Evolutionary conservation across 2,113 vertebrate species (phyloP).

Genomic region (Cyanoramphus novaezelandiae): DNA sequence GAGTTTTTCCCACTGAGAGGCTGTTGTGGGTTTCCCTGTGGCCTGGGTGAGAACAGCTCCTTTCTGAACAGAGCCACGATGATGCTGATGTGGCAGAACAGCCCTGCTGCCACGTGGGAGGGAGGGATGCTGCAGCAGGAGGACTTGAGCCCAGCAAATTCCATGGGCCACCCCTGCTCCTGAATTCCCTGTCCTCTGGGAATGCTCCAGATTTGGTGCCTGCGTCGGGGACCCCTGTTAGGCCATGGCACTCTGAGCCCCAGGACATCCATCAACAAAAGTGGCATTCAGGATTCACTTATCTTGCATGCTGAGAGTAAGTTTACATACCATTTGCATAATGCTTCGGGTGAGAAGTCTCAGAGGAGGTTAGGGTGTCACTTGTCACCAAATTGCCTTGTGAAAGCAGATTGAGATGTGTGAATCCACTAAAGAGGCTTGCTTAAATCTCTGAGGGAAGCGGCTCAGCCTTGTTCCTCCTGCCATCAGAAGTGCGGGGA

Average conservation of each 20-base stretch:
- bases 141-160: background rate
- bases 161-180: background rate
- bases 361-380: background rate
- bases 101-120: background rate
- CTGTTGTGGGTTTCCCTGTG: background rate
- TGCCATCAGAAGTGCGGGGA: background rate
- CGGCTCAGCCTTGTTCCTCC: background rate
- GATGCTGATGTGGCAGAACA: background rate
- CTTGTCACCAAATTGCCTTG: background rate
- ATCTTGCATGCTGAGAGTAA: background rate
- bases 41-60: background rate
- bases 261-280: background rate
- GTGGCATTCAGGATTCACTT: background rate
- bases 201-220: background rate
- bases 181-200: background rate
- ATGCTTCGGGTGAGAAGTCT: background rate
- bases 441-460: background rate
- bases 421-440: background rate
- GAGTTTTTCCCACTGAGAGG: background rate
- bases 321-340: conserved; percentile 21
- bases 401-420: background rate
- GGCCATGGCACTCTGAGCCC: background rate
- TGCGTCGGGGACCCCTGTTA: background rate
- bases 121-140: background rate
- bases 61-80: background rate